Evolutionary conservation across 2,888 invertebrate species (phyloP).

Genomic region (Agrochola litura): DNA sequence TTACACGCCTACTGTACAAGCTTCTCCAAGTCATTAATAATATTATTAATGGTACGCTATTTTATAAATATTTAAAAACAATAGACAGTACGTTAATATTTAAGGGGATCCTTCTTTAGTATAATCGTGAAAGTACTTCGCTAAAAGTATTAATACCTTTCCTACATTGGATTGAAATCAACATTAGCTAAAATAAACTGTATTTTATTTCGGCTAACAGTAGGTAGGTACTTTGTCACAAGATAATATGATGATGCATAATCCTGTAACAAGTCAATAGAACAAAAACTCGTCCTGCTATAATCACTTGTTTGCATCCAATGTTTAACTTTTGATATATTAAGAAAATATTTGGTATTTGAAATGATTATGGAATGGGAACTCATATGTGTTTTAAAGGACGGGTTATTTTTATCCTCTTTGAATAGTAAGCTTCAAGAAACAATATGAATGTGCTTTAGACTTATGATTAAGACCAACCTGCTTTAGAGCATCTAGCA

Average conservation of each 20-base stretch:
- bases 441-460: background rate
- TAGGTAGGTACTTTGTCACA: background rate
- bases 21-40: constrained; percentile 42
- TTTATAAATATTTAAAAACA: background rate
- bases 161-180: background rate
- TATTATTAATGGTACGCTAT: background rate
- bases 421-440: background rate
- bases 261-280: background rate
- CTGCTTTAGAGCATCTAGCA: background rate
- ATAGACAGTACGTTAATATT: background rate
- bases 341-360: constrained; percentile 10
- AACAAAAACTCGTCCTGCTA: background rate
- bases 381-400: constrained; percentile 3
- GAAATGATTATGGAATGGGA: background rate
- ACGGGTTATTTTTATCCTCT: too few species aligned
- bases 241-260: background rate
- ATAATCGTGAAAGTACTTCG: background rate
- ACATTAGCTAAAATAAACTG: background rate
- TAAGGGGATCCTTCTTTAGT: background rate
- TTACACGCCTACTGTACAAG: constrained; percentile 51
- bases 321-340: background rate
- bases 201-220: background rate
- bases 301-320: background rate
- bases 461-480: too few species aligned
- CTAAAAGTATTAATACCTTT: background rate